phyloP scores from a whole-genome alignment of 2,113 vertebrate genomes.

The Piprites chloris region DNA sequence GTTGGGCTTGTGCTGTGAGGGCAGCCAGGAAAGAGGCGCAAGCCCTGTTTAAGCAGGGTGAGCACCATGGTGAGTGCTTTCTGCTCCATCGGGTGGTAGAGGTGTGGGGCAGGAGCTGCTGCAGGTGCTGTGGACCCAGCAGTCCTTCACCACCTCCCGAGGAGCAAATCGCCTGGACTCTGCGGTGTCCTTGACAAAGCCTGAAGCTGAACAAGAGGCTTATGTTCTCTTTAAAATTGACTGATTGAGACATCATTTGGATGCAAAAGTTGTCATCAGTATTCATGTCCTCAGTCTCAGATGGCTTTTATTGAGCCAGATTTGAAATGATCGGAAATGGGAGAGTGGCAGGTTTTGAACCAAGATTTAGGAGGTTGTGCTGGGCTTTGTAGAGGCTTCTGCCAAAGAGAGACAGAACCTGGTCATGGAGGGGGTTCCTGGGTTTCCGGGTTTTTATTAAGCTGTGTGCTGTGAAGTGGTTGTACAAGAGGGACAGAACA shows the following conservation, averaged over 20 bases:
- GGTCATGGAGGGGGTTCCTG: neutral
- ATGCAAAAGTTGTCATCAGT: slow-evolving; percentile 30
- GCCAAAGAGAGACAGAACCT: neutral
- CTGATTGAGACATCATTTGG: slow-evolving; percentile 8
- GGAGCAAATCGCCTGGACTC: neutral
- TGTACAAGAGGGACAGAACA: neutral
- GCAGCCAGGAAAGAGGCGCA: neutral
- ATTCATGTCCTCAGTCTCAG: slow-evolving; percentile 11
- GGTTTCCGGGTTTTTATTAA: neutral
- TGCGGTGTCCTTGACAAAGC: neutral
- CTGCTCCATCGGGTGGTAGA: neutral
- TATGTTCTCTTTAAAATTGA: neutral
- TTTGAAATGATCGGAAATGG: neutral
- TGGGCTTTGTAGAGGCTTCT: neutral
- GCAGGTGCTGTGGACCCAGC: neutral
- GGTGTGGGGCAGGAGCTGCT: neutral
- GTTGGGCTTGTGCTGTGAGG: neutral
- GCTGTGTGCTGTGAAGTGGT: neutral
- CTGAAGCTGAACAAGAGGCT: neutral
- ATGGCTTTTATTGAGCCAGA: slow-evolving; percentile 11
- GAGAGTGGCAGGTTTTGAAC: neutral
- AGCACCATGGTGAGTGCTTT: neutral
- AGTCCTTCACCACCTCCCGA: neutral
- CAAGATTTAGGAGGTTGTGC: neutral
- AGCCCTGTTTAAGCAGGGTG: neutral